Evolutionary conservation across 1,140 invertebrate species (phyloP), one percentile per base, ranked within the genome.

Genomic region (Halictus rubicundus): DNA sequence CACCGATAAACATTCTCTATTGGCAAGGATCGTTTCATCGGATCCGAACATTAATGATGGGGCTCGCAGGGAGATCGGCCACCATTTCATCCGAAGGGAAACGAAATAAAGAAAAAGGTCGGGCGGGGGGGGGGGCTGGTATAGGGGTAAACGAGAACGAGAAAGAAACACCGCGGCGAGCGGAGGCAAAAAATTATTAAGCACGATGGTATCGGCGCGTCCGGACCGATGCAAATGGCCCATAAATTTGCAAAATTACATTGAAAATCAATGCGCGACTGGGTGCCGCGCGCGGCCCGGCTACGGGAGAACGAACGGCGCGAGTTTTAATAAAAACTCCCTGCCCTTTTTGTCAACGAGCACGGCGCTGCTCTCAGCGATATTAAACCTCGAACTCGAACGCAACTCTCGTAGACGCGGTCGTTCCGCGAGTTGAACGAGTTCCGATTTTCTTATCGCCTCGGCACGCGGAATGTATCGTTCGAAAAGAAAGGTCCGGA

Each of bases 201-300:
- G 42, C 71, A 42, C 77, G 61, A 66, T 37, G 39, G 63, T 74
- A 79, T 73, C 70, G 63, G 49, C 73, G n/a, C 25, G 69, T 68
- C 42, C 25, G 61, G 39, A n/a, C 23, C 70, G 60, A 66, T 79
- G 61, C 70, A 66, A 79, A 79, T 79, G 63, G 77, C 14, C 70
- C 70, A 74, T 79, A 74, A 79, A 79, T 79, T 79, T 79, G 21
- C 32, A 27, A 79, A 74, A 79, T 79, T 79, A 74, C 77, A 79
- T 74, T 52, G 70, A 79, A 79, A 79, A 79, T 74, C 77, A 79
- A 68, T 73, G 70, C 70, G 14, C 70, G 49, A 65, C 14, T 2
- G 52, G 19, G 54, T 5, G 19, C 39, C 61, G 42, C 42, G 6
- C 7, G 5, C 0, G 46, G 46, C 2, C 14, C 1, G 16, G 3